A percentile compares a stretch with the other conserved stretches of the same genome.
phyloP scores from a whole-genome alignment of 37 sponge, comb jelly and placozoan species.

The Mnemiopsis leidyi region DNA sequence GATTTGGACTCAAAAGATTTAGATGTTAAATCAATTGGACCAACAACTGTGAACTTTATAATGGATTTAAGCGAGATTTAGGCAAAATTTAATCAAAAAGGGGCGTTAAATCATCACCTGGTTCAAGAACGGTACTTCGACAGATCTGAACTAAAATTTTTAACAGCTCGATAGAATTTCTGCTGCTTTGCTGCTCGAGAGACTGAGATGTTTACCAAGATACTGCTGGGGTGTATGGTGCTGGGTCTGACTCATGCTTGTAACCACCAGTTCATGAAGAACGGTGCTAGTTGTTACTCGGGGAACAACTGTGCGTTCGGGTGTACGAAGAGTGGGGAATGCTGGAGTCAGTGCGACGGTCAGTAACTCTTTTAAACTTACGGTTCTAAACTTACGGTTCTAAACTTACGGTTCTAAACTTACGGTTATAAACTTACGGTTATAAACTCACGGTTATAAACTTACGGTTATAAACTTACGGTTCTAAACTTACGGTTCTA shows the following conservation, averaged over 20 bases:
- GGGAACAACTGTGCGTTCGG: slow-evolving; percentile 17
- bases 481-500: too few relatives aligned
- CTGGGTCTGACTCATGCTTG: background rate
- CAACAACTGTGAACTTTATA: background rate
- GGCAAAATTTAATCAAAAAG: background rate
- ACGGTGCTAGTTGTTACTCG: slow-evolving; percentile 1
- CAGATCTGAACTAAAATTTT: too few relatives aligned
- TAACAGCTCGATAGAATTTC: too few relatives aligned
- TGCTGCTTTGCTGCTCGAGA: too few relatives aligned
- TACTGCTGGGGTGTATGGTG: background rate
- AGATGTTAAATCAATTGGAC: background rate
- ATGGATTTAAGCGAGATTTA: background rate
- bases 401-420: too few relatives aligned
- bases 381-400: too few relatives aligned
- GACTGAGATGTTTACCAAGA: background rate
- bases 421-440: too few relatives aligned
- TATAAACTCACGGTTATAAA: too few relatives aligned
- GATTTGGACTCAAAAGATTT: too few relatives aligned
- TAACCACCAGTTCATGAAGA: slow-evolving; percentile 40
- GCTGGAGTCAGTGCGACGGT: slow-evolving; percentile 43
- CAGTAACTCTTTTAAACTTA: too few relatives aligned
- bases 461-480: too few relatives aligned
- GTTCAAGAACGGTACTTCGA: background rate
- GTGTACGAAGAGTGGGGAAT: background rate
- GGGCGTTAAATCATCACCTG: background rate